Evolutionary conservation across 2,888 invertebrate genomes (phyloP), one percentile per base, ranked within the genome.

Genomic region (Bibio marci): DNA sequence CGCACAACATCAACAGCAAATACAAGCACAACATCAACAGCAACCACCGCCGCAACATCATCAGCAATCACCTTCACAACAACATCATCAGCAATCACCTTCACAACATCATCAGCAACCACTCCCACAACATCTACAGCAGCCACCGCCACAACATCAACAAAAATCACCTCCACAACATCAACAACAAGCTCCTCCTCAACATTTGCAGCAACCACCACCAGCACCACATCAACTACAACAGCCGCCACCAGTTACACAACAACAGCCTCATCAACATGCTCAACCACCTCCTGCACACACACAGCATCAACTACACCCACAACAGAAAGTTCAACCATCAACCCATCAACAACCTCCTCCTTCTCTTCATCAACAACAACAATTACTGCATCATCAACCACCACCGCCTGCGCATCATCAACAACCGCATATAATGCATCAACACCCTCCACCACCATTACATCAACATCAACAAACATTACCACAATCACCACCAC

Each of bases 221-320:
- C 54, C 53, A 36, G 55, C 54, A 22, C 52, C 52, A 11, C 56
- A 54, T 28, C 50, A 49, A 33, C 51, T 44, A 41, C 56, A 48
- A 37, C 50, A 49, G 26, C 45, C 48, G 19, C 43, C 49, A n/a
- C 49, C 31, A 17, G 26, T 25, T 22, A 22, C n/a, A 11, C 27
- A 14, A 26, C 26, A 25, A 25, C 14, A n/a, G 2, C 11, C n/a
- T 34, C n/a, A 26, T 4, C 25, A 26, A 25, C 13, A 15, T 35
- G 12, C 26, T 13, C 35, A 35, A 14, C 26, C 33, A 17, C 15
- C 28, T 19, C 36, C 26, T 4, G 22, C 22, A 22, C 22, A 22
- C 30, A 48, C 41, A 35, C 50, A 48, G 30, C 22, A 22, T 22
- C 8, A n/a, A 22, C 22, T 22, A 22, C 22, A 4, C 4, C 22